phyloP scores from a whole-genome alignment of 2,113 vertebrate genomes.

The Tautogolabrus adspersus region DNA sequence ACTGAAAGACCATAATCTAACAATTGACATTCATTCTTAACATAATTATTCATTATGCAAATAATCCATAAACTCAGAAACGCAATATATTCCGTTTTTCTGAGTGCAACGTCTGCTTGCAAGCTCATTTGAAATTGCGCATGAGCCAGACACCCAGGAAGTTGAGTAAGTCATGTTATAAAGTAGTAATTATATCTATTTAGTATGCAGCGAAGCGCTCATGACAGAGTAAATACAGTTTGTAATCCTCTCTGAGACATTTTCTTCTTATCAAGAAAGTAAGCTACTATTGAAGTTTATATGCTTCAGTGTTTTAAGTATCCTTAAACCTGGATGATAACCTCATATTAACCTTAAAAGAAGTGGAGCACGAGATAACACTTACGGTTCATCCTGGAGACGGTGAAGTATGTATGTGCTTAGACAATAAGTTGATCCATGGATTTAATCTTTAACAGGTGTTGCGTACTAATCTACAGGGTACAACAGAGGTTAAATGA shows the following conservation, averaged over 20 bases:
- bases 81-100: neutral
- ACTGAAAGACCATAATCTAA: neutral
- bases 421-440: no score
- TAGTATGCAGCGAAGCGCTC: slow-evolving; percentile 4
- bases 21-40: neutral
- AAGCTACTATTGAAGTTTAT: neutral
- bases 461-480: no score
- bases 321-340: neutral
- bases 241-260: slow-evolving; percentile 8
- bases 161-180: neutral
- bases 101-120: slow-evolving; percentile 5
- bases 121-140: slow-evolving; percentile 16
- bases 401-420: no score
- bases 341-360: neutral
- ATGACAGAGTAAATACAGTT: slow-evolving; percentile 21
- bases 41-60: neutral
- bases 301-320: neutral
- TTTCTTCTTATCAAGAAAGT: neutral
- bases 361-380: neutral
- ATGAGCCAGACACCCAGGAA: neutral
- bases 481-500: no score
- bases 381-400: no score
- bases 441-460: no score
- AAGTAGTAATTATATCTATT: slow-evolving; percentile 10
- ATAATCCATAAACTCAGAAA: neutral